These are phyloP conservation scores for Selenia dentaria DNA, from an alignment of 2,888 invertebrate species.

Conservation along the genomic window DNA sequence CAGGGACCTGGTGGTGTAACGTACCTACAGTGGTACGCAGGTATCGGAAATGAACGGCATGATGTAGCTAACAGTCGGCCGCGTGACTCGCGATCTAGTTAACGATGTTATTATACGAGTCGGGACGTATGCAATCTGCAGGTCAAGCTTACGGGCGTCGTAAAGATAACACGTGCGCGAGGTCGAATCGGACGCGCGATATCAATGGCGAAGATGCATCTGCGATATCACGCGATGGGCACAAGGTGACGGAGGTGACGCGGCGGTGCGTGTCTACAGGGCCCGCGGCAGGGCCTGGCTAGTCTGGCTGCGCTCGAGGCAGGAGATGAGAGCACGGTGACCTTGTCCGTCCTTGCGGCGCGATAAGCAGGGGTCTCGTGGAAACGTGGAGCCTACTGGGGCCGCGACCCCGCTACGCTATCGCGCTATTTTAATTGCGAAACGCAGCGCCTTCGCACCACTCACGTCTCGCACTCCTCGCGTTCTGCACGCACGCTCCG, in stretches of 20 bases:
- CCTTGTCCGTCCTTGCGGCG: constrained; percentile 73
- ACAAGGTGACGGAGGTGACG: constrained; percentile 4
- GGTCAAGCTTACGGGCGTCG: constrained; percentile 18
- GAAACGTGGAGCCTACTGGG: constrained; percentile 52
- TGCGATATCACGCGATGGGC: background rate
- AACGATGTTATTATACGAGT: constrained; percentile 17
- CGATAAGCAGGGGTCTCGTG: constrained; percentile 62
- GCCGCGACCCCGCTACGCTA: constrained; percentile 65
- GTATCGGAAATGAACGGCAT: too few species aligned
- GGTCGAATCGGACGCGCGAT: constrained; percentile 48
- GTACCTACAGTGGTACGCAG: too few species aligned
- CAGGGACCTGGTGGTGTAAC: too few species aligned
- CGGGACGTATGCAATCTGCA: constrained; percentile 18
- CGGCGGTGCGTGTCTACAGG: background rate
- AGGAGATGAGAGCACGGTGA: constrained; percentile 57
- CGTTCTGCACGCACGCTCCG: constrained; percentile 39
- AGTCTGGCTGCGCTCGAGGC: too few species aligned
- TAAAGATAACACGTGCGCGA: constrained; percentile 24
- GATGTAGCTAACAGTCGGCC: constrained; percentile 1
- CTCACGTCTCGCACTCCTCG: constrained; percentile 53
- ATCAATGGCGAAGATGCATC: background rate
- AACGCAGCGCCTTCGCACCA: constrained; percentile 52
- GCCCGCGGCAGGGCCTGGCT: too few species aligned
- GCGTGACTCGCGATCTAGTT: constrained; percentile 26
- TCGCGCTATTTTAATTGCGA: constrained; percentile 67